Base-by-base conservation (phyloP, 1,140 invertebrate species). In the Temnothorax longispinosus region DNA sequence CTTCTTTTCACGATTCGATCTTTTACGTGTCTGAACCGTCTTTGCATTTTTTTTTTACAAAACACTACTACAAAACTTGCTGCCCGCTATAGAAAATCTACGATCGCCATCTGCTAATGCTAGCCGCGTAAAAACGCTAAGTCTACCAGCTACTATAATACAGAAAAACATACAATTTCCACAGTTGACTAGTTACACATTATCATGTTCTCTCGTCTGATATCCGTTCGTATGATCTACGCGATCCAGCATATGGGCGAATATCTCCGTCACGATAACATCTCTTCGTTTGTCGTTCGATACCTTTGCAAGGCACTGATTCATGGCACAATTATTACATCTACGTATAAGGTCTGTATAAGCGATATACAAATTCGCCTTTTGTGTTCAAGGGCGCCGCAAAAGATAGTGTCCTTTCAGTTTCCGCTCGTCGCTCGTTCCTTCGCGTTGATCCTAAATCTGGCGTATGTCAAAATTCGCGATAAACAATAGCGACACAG, bases 141-240 rank as follows among this genome's bases (percentile, higher is more conserved):
- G 58, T 38, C 56, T 81, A 89, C 6, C 21, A 47, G 47, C 81
- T 89, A 85, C 82, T 92, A 91, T 89, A 54, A 85, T 92, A 91
- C 90, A 90, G 52, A 72, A 62, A 88, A 87, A 90, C 74, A 13
- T 88, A 85, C 67, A 88, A 72, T 91, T 85, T 82, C 35, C 84
- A 78, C 64, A 92, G 91, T 92, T 95, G 94, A 95, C 94, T 95
- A 95, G 94, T 94, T 93, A 92, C 93, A 92, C 88, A 90, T 93
- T 91, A 88, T 88, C 75, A 85, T 89, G 77, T 87, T 72, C 77
- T 38, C 62, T 38, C 62, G 15, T 58, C 77, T 65, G 52, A 67
- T 62, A 62, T 65, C 21, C 50, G n/a, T 41, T 18, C 41, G 15
- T 64, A 35, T 35, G n/a, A 44, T 67, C 38, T 21, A 67, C 11